phyloP scores from a whole-genome alignment of 1,140 invertebrate genomes.

The Hermetia illucens region DNA sequence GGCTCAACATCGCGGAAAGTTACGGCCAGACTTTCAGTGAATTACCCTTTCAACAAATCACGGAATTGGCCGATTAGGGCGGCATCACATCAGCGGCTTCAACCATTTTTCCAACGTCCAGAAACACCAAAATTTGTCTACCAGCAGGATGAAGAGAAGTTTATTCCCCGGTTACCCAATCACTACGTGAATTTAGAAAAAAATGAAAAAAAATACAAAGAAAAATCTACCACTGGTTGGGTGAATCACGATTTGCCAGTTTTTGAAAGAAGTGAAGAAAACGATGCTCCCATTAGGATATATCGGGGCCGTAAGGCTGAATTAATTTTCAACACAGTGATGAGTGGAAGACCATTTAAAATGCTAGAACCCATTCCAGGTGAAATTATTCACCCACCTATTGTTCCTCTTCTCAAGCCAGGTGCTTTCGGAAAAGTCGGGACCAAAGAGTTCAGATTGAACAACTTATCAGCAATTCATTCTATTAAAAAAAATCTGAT shows the following conservation, averaged over 20 bases:
- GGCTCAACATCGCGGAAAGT: too few relatives aligned
- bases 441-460: neutral
- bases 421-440: neutral
- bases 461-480: neutral
- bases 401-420: neutral
- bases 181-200: neutral
- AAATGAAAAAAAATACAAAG: too few relatives aligned
- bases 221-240: neutral
- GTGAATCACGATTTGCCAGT: neutral
- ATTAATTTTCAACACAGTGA: neutral
- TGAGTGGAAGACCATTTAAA: neutral
- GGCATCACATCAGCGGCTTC: too few relatives aligned
- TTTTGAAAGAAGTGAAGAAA: neutral
- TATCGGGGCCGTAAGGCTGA: neutral
- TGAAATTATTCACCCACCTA: neutral
- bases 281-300: neutral
- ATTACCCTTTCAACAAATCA: too few relatives aligned
- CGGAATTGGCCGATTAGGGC: too few relatives aligned
- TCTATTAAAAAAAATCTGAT: neutral
- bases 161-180: neutral
- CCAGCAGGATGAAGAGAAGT: neutral
- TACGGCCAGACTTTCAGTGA: too few relatives aligned
- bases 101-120: too few relatives aligned
- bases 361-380: neutral
- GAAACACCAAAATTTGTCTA: too few relatives aligned